Base-by-base conservation (phyloP, 2,797 vertebrate species). In the Harpagifer antarcticus region DNA sequence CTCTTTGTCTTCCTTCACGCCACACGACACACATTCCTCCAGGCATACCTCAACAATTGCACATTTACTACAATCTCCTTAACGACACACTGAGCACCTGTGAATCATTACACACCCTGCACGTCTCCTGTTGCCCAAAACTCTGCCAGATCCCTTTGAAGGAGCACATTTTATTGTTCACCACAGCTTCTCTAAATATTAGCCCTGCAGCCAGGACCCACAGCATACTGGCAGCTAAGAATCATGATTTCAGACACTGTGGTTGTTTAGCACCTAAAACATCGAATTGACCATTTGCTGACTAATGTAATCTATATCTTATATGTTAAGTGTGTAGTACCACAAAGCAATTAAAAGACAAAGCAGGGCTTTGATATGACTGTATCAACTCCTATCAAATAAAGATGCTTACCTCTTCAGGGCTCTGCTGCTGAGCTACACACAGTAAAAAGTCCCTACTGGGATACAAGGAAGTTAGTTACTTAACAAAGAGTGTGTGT, bases 401-500 rank as follows among this genome's bases (percentile, higher is more conserved):
- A 67, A 59, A 68, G 47, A 19, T 37, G 79, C 88, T 86, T 89
- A 90, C 88, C 91, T 90, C 52, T 15, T 48, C 19, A 63, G 44
- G 44, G 14, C 70, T 59, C 33, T 2, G 10, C 40, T 50, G 42
- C 72, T 74, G 43, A 68, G 54, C 48, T 8, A 70, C 49, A 58
- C 31, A 61, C 33, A 81, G 37, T 76, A 83, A 55, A 83, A 55
- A 50, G 64, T 79, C 53, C 72, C 20, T 0, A 19, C n/a, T 11
- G 13, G 31, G 47, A 50, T 27, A 63, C 23, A 14, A 16, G 53
- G 37, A 69, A 47, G 76, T 64, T n/a, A 55, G 47, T 37, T 7
- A 43, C 50, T 40, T 61, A 70, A 60, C 49, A 75, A 57, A 65
- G 37, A 43, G 54, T 49, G 45, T 37, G 16, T 58, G 2, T 49